Base-by-base conservation (phyloP, 2,888 invertebrate genomes). In the Tillus elongatus region DNA sequence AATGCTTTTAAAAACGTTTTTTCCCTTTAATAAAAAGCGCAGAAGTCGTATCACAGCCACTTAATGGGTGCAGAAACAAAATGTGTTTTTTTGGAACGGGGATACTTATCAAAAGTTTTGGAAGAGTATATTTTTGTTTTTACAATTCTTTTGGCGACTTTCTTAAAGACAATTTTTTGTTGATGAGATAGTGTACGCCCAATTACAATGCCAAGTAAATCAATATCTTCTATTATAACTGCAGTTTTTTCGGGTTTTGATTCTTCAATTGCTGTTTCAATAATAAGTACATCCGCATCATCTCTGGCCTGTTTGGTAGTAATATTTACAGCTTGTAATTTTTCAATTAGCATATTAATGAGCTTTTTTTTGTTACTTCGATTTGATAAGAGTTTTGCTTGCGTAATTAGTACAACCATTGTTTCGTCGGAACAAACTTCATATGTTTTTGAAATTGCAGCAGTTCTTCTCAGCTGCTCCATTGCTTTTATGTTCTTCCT, bases 231-330 rank as follows among this genome's bases (percentile, higher is more conserved):
- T n/a, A n/a, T n/a, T n/a, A n/a, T n/a, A 46, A 57, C 53, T 15
- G 45, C 39, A 39, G 46, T 53, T 27, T 27, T 46, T 35, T 44
- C 15, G 42, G 41, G 41, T 44, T 51, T 33, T 30, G 52, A 54
- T 51, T 40, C 39, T 40, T 42, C 53, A 50, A 58, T 54, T 42
- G 58, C 56, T 46, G 58, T 58, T 36, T 62, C 53, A 32, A 61
- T 45, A 40, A 61, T 61, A 30, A 59, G 52, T 46, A 57, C 56
- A 56, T 58, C 60, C 37, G 56, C 57, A 54, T 60, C 57, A 57
- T 58, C 54, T 51, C 44, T 44, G 41, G 57, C 56, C 53, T 55
- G 53, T 52, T 57, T 54, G 49, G 55, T 56, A 42, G 51, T 50
- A 47, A 61, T 61, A 53, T 54, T 51, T 41, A 49, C 53, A 52